Evolutionary conservation across 1,140 invertebrate genomes (phyloP).

Genomic region (Heliconius himera): DNA sequence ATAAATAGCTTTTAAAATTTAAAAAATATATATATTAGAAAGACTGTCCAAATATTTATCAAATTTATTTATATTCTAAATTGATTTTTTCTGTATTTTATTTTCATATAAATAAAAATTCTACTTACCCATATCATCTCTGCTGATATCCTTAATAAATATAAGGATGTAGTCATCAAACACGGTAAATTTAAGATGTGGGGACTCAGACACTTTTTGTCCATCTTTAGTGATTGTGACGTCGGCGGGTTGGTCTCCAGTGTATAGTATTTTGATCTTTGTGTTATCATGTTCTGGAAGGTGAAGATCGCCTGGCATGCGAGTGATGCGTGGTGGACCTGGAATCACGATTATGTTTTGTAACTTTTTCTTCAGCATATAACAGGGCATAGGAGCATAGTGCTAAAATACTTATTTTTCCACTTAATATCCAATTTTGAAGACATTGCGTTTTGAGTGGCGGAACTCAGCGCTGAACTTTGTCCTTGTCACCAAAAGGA

Average conservation of each 20-base stretch:
- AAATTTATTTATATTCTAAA: no score
- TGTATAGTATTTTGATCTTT: slow-evolving; percentile 96
- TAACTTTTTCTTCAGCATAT: no score
- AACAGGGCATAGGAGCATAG: no score
- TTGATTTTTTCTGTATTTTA: no score
- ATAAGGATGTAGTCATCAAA: slow-evolving; percentile 98
- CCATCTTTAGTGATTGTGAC: slow-evolving; percentile 92
- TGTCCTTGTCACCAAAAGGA: no score
- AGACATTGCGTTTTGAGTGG: no score
- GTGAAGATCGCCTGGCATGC: slow-evolving; percentile 94
- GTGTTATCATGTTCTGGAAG: slow-evolving; percentile 97
- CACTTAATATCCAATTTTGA: no score
- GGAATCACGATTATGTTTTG: slow-evolving; percentile 41
- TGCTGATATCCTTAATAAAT: slow-evolving; percentile 93
- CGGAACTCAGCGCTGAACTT: no score
- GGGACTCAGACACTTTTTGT: slow-evolving; percentile 87
- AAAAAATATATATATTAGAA: no score
- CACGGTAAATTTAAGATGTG: slow-evolving; percentile 94
- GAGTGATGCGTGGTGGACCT: slow-evolving; percentile 96
- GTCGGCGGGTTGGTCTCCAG: slow-evolving; percentile 95
- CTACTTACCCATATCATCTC: slow-evolving; percentile 89
- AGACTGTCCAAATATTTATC: no score
- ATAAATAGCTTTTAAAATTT: no score
- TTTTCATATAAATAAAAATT: neutral
- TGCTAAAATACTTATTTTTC: no score